Conservation (phyloP, 2,113 vertebrate species). For the Grammomys surdaster region DNA sequence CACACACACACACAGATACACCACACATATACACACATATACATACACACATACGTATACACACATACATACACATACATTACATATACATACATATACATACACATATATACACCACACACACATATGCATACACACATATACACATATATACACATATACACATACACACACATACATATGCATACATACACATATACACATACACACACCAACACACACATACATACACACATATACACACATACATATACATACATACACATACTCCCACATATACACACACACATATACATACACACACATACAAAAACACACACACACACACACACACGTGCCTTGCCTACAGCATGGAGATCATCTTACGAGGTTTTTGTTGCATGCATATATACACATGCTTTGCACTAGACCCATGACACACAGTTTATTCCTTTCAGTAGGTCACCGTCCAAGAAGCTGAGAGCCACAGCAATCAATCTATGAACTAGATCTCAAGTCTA, state of each 20-base stretch:
- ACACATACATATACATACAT: rapidly evolving
- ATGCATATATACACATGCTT: background rate
- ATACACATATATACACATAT: background rate
- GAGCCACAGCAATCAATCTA: background rate
- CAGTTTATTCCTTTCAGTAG: background rate
- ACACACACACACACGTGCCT: background rate
- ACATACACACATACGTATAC: background rate
- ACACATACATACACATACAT: background rate
- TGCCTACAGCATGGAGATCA: background rate
- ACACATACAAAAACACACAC: background rate
- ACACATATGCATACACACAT: background rate
- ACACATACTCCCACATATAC: too few species aligned
- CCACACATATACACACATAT: background rate
- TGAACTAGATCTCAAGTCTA: background rate
- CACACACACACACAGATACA: background rate
- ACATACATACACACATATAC: background rate
- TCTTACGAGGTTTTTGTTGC: background rate
- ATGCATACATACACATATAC: rapidly evolving
- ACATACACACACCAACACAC: background rate
- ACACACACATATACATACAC: background rate
- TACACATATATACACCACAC: background rate
- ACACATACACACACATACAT: too few species aligned
- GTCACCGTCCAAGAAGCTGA: background rate
- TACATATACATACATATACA: too few species aligned
- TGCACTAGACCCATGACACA: background rate